Evolutionary conservation across 2,888 invertebrate species (phyloP).

Genomic region (Halictus quadricinctus): DNA sequence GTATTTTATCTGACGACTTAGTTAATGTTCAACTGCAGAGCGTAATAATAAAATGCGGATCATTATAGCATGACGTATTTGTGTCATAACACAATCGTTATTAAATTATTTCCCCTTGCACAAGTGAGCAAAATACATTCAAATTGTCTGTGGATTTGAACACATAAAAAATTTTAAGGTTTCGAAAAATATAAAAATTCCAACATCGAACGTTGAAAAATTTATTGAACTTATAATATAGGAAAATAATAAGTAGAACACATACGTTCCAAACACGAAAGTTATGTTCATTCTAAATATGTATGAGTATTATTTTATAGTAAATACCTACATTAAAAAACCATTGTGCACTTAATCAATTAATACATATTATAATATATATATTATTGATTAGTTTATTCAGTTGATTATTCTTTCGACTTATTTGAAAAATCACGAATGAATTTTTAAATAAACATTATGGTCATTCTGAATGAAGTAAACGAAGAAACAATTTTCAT

Average conservation of each 20-base stretch:
- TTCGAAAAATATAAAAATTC: not conserved
- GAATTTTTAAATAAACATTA: not conserved
- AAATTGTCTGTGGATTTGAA: not conserved
- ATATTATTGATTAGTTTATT: not conserved
- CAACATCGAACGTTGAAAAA: not conserved
- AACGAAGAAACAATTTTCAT: not conserved
- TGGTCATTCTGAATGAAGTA: not conserved
- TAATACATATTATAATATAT: not conserved
- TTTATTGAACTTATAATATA: not conserved
- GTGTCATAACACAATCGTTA: too few relatives aligned
- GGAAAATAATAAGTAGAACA: not conserved
- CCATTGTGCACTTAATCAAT: not conserved
- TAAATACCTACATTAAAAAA: conserved; percentile 1
- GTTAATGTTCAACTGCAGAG: not conserved
- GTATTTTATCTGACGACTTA: not conserved
- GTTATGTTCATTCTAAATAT: too few relatives aligned
- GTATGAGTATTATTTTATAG: not conserved
- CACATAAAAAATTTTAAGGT: not conserved
- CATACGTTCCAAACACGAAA: not conserved
- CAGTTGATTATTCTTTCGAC: not conserved
- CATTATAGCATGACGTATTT: too few relatives aligned
- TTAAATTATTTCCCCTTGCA: not conserved
- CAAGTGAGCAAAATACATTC: not conserved
- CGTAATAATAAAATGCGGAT: too few relatives aligned
- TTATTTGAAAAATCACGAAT: not conserved